These are phyloP conservation scores for Chironomus tepperi DNA, from an alignment of 1,140 invertebrate species.

Conservation along the genomic window DNA sequence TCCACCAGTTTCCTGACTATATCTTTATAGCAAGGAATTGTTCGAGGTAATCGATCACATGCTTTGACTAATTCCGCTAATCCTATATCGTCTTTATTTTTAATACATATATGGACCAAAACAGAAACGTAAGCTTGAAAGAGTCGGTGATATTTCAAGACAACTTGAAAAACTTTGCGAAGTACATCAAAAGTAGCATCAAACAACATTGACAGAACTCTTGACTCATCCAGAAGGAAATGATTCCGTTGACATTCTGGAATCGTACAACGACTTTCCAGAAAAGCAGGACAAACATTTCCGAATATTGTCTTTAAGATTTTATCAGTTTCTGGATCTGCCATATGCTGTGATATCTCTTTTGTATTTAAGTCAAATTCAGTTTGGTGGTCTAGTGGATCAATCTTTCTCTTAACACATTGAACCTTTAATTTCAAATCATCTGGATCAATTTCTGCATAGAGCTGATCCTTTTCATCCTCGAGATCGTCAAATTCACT, in stretches of 20 bases:
- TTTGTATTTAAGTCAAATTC: not conserved
- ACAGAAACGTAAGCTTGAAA: not conserved
- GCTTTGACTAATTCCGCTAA: not conserved
- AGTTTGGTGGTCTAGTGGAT: not conserved
- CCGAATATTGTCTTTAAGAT: not conserved
- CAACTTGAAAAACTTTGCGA: not conserved
- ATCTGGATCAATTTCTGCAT: not conserved
- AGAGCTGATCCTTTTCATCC: not conserved
- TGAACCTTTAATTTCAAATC: not conserved
- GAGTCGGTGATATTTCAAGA: not conserved
- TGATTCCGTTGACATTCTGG: not conserved
- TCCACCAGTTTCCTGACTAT: not conserved
- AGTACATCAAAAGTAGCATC: not conserved
- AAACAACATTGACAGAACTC: not conserved
- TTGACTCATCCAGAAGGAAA: not conserved
- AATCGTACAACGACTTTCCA: not conserved
- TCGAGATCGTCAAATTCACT: not conserved
- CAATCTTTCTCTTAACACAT: conserved; percentile 19
- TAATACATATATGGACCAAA: not conserved
- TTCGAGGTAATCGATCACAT: not conserved
- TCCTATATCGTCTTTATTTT: not conserved
- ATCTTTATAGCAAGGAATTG: not conserved
- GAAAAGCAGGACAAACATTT: not conserved
- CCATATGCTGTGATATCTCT: not conserved
- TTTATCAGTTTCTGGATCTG: not conserved